Evolutionary conservation across 1,140 invertebrate genomes (phyloP).

Genomic region (Tribolium castaneum): DNA sequence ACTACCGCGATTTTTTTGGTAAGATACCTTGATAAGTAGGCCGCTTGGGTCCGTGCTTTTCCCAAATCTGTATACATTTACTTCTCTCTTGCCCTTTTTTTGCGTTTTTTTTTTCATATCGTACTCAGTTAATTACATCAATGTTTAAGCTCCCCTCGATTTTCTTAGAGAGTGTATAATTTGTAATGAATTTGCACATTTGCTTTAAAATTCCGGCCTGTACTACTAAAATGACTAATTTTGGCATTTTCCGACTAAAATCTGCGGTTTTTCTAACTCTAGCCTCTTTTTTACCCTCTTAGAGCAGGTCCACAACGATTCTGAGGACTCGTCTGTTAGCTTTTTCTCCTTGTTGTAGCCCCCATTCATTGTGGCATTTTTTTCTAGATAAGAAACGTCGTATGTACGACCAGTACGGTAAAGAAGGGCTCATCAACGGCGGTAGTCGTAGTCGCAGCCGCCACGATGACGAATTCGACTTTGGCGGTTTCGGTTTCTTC

Average conservation of each 20-base stretch:
- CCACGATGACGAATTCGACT: slow-evolving; percentile 74
- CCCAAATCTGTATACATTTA: too few species aligned
- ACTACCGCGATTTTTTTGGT: too few species aligned
- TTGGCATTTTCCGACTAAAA: neutral
- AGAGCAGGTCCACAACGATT: slow-evolving; percentile 23
- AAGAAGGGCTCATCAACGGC: slow-evolving; percentile 80
- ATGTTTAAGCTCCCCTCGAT: too few species aligned
- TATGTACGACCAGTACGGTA: slow-evolving; percentile 95
- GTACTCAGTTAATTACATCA: too few species aligned
- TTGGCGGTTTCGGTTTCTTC: slow-evolving; percentile 79
- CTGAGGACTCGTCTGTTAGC: slow-evolving; percentile 21
- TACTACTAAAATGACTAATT: neutral
- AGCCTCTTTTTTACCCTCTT: slow-evolving; percentile 25
- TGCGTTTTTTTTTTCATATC: too few species aligned
- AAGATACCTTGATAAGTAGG: too few species aligned
- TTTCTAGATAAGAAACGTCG: slow-evolving; percentile 83
- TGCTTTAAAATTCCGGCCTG: slow-evolving; percentile 8
- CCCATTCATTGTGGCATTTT: slow-evolving; percentile 18
- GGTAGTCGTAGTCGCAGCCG: slow-evolving; percentile 68
- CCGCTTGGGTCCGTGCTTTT: too few species aligned
- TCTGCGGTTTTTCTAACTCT: slow-evolving; percentile 1
- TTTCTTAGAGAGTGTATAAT: too few species aligned
- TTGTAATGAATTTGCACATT: too few species aligned
- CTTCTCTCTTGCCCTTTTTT: too few species aligned
- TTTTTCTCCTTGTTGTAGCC: neutral